A percentile compares a stretch with the other conserved stretches of the same genome.
Evolutionary conservation across 2,113 vertebrate species (phyloP).

Genomic region (Chelonoidis abingdonii): DNA sequence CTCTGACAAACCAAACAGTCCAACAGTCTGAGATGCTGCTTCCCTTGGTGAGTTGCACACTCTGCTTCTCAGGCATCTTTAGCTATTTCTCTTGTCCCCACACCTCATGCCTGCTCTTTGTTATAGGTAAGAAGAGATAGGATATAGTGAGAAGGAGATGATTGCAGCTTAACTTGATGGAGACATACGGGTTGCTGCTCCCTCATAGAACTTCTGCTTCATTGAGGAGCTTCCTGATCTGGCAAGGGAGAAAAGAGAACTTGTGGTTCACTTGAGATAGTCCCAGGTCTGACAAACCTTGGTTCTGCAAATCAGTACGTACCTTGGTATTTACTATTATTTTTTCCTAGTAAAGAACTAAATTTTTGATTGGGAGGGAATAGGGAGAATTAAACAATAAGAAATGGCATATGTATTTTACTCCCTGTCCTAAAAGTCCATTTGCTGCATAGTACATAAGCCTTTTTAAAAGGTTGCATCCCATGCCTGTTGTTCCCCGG

Average conservation of each 20-base stretch:
- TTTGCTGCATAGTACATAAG: not conserved
- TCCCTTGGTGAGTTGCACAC: not conserved
- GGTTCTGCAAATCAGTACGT: not conserved
- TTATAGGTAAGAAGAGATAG: not conserved
- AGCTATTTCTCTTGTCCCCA: not conserved
- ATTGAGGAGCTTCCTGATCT: not conserved
- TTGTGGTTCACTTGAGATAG: not conserved
- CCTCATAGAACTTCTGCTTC: not conserved
- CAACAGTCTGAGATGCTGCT: not conserved
- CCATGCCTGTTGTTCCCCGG: rapidly evolving
- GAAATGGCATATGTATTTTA: not conserved
- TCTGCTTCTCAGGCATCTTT: rapidly evolving
- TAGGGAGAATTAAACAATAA: not conserved
- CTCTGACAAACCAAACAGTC: not conserved
- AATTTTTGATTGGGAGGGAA: not conserved
- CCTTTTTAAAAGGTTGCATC: not conserved
- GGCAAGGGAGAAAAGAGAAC: not conserved
- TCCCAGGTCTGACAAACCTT: not conserved
- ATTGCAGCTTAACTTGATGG: not conserved
- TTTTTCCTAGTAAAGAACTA: not conserved
- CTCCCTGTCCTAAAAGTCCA: not conserved
- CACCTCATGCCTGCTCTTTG: not conserved
- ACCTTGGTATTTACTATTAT: rapidly evolving
- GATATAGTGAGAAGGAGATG: not conserved
- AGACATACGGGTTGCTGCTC: not conserved